Evolutionary conservation across 2,113 vertebrate species (phyloP), one percentile per base, ranked within the genome.

Genomic region (Sprattus sprattus): DNA sequence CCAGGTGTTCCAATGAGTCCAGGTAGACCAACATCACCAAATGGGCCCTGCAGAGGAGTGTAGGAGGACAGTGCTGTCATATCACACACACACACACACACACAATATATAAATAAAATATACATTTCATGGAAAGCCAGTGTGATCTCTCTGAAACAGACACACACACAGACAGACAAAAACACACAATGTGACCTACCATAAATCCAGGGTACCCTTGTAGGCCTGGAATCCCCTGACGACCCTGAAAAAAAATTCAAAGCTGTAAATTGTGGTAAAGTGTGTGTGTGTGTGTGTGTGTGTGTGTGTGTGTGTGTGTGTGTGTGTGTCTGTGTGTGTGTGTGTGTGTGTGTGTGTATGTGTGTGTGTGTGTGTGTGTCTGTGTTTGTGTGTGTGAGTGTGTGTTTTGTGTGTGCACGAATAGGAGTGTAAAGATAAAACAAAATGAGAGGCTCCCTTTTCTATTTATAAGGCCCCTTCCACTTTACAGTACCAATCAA

Each of bases 1-100:
- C 89, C 89, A 25, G 22, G 16, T 39, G 22, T 44, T 11, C 89
- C 89, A 81, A 2, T 22, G 32, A 83, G 85, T 54, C 89, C 89
- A 44, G 83, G 85, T 44, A 85, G 75, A 50, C 89, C 88, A 52
- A 57, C 67, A 1, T 46, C 52, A 15, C 89, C 89, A 49, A 0
- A 6, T 39, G 20, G 15, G 10, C 88, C 89, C 89, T 89, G 50
- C 22, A 22, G 25, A 50, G 22, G 25, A 45, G 84, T 64, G 45
- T 16, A 82, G 22, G 25, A 45, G 84, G 50, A 32, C 11, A 82
- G 25, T 81, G 54, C 25, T 15, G 10, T 25, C 28, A 82, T 20
- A 5, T 75, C 18, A 46, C 25, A 28, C 84, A 83, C 46, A 84
- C 46, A 81, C 80, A 84, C 83, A 85, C 45, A 83, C 81, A 67